Evolutionary conservation across 2,888 invertebrate species (phyloP), one percentile per base, ranked within the genome.

Genomic region (Ophion ellenae): DNA sequence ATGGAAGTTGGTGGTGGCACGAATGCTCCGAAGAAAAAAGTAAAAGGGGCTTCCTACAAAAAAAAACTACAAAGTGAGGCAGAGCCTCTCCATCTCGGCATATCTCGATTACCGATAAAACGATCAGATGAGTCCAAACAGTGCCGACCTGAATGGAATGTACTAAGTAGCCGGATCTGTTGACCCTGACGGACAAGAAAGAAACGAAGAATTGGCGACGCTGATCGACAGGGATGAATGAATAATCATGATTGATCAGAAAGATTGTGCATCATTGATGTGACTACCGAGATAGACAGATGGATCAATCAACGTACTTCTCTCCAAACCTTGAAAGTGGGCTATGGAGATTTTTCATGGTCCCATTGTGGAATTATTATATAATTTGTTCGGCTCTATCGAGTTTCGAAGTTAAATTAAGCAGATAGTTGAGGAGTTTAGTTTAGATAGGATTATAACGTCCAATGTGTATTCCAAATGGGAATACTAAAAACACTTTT

Each of bases 201-300:
- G 24, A 66, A 73, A 71, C 53, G 74, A 74, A 40, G n/a, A 67
- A 63, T 63, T 75, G 47, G 32, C 5, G 59, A 75, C 32, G 40
- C 69, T 79, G 70, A 84, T 84, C 83, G 79, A 69, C 79, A n/a
- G 69, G 36, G 57, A 66, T 78, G 53, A 73, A 73, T 81, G 67
- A 76, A 81, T 81, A 77, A 81, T 73, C 36, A 59, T 66, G 36
- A n/a, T 53, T 69, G 32, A 73, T 77, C 61, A 11, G 61, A 11
- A 10, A 6, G 61, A 67, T 57, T 71, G 45, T 14, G 75, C 32
- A 45, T 32, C 47, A 45, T 74, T 57, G 57, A 17, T 53, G 11
- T 47, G 67, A 69, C 47, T 5, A 14, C 28, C 59, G 53, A 17
- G 45, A 73, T 64, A 24, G 59, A 57, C 71, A 20, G 66, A 67